These are phyloP conservation scores for Pseudorasbora parva DNA, from an alignment of 2,113 vertebrate genomes.

Conservation along the genomic window DNA sequence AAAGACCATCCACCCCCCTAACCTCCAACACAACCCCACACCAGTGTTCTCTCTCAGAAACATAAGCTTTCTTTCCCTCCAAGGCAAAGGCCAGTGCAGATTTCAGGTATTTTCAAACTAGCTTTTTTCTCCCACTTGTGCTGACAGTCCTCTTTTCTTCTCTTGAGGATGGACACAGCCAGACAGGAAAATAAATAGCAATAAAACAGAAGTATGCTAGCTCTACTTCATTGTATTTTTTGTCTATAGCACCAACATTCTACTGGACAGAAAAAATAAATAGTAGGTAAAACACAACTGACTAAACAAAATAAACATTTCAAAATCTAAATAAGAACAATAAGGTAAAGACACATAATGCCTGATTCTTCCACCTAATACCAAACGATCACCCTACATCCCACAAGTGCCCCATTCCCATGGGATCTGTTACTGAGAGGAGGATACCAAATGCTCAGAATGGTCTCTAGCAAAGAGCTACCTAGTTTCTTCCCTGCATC, in stretches of 20 bases:
- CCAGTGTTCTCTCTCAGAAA: slow-evolving; percentile 17
- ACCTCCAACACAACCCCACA: slow-evolving; percentile 33
- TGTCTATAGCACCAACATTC: not conserved
- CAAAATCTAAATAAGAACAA: slow-evolving; percentile 1
- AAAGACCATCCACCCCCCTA: slow-evolving; percentile 59
- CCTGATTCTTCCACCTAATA: not conserved
- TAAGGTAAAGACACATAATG: not conserved
- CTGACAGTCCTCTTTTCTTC: slow-evolving; percentile 42
- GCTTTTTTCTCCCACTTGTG: slow-evolving; percentile 31
- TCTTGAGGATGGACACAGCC: slow-evolving; percentile 25
- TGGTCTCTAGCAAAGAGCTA: not conserved
- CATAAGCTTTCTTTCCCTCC: slow-evolving; percentile 24
- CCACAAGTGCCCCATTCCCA: slow-evolving; percentile 8
- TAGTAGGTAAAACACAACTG: not conserved
- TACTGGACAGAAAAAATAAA: not conserved
- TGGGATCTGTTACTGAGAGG: not conserved
- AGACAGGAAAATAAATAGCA: not conserved
- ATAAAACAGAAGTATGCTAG: not conserved
- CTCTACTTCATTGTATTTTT: not conserved
- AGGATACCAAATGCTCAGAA: not conserved
- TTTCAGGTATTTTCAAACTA: slow-evolving; percentile 43
- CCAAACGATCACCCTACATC: not conserved
- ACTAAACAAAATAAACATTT: not conserved
- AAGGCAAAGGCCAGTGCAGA: slow-evolving; percentile 38
- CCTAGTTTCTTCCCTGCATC: not conserved